These are phyloP conservation scores for Okamejei kenojei DNA, from an alignment of 2,797 vertebrate genomes.

Conservation along the genomic window DNA sequence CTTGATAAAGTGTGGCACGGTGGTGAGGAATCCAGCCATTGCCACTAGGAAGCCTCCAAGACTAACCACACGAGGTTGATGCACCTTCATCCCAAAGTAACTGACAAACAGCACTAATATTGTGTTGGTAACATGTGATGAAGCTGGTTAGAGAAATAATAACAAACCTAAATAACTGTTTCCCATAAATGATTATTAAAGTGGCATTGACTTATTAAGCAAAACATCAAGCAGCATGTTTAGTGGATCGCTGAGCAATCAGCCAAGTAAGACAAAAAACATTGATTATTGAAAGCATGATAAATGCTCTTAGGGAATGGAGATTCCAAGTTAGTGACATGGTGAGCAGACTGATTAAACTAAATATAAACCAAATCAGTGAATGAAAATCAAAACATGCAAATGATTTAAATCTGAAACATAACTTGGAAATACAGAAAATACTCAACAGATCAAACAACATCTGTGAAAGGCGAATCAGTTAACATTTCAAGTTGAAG, in stretches of 20 bases:
- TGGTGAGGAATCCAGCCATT: slow-evolving; percentile 3
- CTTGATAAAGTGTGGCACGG: neutral
- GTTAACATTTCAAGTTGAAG: too few relatives aligned
- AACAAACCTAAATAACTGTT: neutral
- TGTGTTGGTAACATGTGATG: neutral
- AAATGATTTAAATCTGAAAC: too few relatives aligned
- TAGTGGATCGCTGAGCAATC: neutral
- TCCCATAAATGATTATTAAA: neutral
- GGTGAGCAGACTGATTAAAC: neutral
- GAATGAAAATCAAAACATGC: neutral
- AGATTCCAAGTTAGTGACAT: neutral
- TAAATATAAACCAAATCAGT: neutral
- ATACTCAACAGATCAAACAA: too few relatives aligned
- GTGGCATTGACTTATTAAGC: neutral
- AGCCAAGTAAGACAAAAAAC: neutral
- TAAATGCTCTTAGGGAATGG: neutral
- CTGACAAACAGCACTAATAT: neutral
- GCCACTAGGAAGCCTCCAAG: neutral
- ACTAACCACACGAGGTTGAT: neutral
- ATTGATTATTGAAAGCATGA: neutral
- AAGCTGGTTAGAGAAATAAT: neutral
- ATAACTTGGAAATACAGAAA: too few relatives aligned
- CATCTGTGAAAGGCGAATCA: too few relatives aligned
- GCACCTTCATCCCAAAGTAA: neutral
- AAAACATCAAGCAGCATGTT: neutral